phyloP scores from a whole-genome alignment of 2,797 vertebrate genomes.

The Threskiornis aethiopicus region DNA sequence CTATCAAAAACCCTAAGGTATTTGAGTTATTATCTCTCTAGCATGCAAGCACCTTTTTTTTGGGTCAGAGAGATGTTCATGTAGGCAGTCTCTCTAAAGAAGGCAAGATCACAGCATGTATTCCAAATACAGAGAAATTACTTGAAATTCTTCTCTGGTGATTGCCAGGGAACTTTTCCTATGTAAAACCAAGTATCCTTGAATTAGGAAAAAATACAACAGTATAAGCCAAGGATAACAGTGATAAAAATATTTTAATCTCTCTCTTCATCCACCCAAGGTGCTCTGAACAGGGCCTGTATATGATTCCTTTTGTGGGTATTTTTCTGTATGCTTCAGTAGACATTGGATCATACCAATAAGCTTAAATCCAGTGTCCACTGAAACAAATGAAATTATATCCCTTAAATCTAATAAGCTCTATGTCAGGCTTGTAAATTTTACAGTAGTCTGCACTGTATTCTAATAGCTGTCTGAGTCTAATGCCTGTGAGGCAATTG shows the following conservation, averaged over 20 bases:
- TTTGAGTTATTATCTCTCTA: not conserved
- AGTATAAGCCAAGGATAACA: not conserved
- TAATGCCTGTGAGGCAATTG: slow-evolving; percentile 9
- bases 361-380: not conserved
- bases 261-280: not conserved
- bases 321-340: not conserved
- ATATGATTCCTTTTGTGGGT: not conserved
- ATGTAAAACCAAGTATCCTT: not conserved
- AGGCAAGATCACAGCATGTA: not conserved
- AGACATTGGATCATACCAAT: not conserved
- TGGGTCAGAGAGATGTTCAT: not conserved
- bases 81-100: not conserved
- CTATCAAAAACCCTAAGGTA: not conserved
- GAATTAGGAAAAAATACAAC: not conserved
- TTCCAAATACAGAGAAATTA: not conserved
- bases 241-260: not conserved
- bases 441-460: slow-evolving; percentile 26
- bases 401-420: not conserved
- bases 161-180: not conserved
- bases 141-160: not conserved
- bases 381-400: slow-evolving; percentile 23
- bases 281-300: not conserved
- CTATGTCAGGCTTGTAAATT: slow-evolving; percentile 13
- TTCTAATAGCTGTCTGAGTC: slow-evolving; percentile 17
- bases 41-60: not conserved